Conservation (phyloP, 2,888 invertebrate genomes). For the Rhagonycha fulva region DNA sequence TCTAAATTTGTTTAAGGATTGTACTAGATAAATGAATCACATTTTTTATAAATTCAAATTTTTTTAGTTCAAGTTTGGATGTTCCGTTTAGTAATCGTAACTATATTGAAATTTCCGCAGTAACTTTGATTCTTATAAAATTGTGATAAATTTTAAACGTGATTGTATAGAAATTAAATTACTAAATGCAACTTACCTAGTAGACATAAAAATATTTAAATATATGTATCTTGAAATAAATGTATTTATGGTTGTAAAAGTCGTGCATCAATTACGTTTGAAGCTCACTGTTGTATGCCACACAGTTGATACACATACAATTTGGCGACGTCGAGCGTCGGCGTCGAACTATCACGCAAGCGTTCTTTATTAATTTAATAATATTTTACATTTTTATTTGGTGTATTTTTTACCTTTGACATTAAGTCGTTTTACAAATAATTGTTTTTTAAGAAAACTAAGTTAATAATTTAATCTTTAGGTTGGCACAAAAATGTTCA, state of each 20-base stretch:
- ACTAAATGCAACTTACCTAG: not conserved
- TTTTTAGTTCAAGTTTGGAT: not conserved
- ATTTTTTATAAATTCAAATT: not conserved
- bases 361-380: conserved; percentile 12
- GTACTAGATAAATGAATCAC: too few relatives aligned
- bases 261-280: conserved; percentile 7
- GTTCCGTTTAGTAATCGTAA: not conserved
- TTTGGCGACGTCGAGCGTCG: conserved; percentile 29
- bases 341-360: conserved; percentile 29
- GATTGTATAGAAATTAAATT: not conserved
- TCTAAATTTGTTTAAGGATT: not conserved
- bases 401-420: not conserved
- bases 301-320: conserved; percentile 10
- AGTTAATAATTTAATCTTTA: not conserved
- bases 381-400: not conserved
- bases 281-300: conserved; percentile 17
- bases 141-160: not conserved
- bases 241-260: not conserved
- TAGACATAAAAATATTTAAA: not conserved
- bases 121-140: not conserved
- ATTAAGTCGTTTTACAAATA: not conserved
- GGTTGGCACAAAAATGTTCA: not conserved
- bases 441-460: not conserved
- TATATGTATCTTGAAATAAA: not conserved
- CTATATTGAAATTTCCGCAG: not conserved